These are phyloP conservation scores for Drosophila bocki DNA, from an alignment of 1,140 invertebrate genomes.

Conservation along the genomic window DNA sequence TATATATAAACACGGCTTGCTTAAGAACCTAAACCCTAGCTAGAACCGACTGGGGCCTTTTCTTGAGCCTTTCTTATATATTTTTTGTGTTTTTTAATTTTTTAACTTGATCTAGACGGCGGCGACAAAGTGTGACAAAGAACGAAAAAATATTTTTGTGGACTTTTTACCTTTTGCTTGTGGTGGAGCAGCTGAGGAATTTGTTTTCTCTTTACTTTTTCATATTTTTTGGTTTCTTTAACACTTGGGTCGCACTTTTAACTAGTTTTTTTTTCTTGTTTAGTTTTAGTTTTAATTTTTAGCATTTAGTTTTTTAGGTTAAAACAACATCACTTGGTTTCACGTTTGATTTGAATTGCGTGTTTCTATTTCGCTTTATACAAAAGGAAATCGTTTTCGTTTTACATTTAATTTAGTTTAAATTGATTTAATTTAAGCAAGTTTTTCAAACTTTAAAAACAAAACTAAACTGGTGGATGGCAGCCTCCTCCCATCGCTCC, in stretches of 20 bases:
- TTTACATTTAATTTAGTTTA: constrained; percentile 61
- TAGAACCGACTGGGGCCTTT: constrained; percentile 50
- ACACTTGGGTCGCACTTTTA: constrained; percentile 70
- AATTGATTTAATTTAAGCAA: constrained; percentile 67
- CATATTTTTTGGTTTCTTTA: constrained; percentile 51
- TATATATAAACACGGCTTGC: constrained; percentile 73
- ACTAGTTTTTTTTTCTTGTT: constrained; percentile 42
- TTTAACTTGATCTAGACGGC: constrained; percentile 47
- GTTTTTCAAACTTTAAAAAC: constrained; percentile 76
- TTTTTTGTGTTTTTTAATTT: constrained; percentile 23
- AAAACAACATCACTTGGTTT: constrained; percentile 85
- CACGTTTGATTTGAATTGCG: constrained; percentile 84
- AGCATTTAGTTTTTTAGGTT: constrained; percentile 71
- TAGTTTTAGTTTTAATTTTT: constrained; percentile 66
- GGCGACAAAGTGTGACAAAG: constrained; percentile 48
- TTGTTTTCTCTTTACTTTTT: constrained; percentile 47
- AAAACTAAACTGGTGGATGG: constrained; percentile 50
- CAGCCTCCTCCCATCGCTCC: constrained; percentile 29
- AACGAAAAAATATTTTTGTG: constrained; percentile 53
- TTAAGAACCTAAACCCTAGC: constrained; percentile 67
- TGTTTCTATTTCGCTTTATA: constrained; percentile 48
- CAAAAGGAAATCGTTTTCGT: constrained; percentile 39
- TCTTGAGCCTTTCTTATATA: constrained; percentile 19
- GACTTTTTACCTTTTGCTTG: constrained; percentile 58
- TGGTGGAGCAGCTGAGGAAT: constrained; percentile 52